A percentile compares a stretch with the other conserved stretches of the same genome.
Conservation (phyloP, 2,113 vertebrate genomes). For the Tenebrosternarchus preto region DNA sequence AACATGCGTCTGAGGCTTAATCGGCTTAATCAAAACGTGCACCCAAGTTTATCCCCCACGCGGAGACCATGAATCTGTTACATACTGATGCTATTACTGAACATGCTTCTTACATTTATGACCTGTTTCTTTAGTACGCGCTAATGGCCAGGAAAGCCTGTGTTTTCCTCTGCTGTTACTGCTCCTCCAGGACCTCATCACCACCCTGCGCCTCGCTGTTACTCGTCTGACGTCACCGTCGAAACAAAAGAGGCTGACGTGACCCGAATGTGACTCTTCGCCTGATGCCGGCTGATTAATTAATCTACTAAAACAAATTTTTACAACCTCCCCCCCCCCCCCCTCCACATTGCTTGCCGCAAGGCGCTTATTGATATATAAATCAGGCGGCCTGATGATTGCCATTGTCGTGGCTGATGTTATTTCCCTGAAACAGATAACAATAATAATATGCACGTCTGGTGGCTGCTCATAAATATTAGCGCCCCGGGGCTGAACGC, state of each 20-base stretch:
- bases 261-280: conserved; percentile 56
- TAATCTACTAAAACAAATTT: conserved; percentile 76
- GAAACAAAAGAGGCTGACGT: conserved; percentile 39
- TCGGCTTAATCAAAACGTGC: not conserved
- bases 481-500: conserved; percentile 59
- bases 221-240: conserved; percentile 39
- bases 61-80: not conserved
- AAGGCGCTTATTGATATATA: conserved; percentile 71
- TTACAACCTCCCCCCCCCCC: conserved; percentile 59
- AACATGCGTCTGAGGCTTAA: conserved; percentile 17
- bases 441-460: conserved; percentile 73
- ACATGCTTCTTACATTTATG: not conserved
- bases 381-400: conserved; percentile 75
- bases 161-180: not conserved
- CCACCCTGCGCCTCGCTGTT: no score
- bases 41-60: not conserved
- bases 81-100: not conserved
- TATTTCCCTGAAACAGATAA: conserved; percentile 68
- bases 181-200: not conserved
- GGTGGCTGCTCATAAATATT: conserved; percentile 72
- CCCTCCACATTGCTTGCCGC: conserved; percentile 16
- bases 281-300: conserved; percentile 67
- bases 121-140: not conserved
- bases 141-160: not conserved
- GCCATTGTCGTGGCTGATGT: conserved; percentile 61